phyloP scores from a whole-genome alignment of 1,140 invertebrate genomes.

The Lepidurus packardi region DNA sequence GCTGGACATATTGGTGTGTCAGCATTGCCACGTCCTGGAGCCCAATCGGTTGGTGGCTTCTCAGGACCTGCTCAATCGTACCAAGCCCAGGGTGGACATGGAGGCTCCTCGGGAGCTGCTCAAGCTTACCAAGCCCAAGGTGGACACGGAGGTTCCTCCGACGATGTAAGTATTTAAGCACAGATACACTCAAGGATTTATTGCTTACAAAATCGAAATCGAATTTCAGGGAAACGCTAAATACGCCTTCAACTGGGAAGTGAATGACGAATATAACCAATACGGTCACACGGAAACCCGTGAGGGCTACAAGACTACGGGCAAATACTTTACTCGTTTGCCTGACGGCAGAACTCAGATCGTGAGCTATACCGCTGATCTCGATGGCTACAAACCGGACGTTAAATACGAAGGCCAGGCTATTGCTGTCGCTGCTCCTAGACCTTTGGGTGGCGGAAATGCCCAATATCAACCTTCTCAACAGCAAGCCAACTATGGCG shows the following conservation, averaged over 20 bases:
- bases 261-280: slow-evolving; percentile 66
- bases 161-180: background rate
- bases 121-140: slow-evolving; percentile 10
- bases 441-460: background rate
- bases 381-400: slow-evolving; percentile 36
- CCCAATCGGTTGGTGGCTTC: background rate
- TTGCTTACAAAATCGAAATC: background rate
- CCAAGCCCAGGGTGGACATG: too few species aligned
- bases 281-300: slow-evolving; percentile 75
- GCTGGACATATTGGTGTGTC: background rate
- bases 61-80: background rate
- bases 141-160: background rate
- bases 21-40: background rate
- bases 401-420: slow-evolving; percentile 37
- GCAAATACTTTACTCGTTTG: slow-evolving; percentile 75
- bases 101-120: background rate
- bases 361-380: slow-evolving; percentile 54
- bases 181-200: background rate
- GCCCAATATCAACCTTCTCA: background rate
- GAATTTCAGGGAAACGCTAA: background rate
- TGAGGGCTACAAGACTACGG: slow-evolving; percentile 68
- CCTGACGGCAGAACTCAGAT: slow-evolving; percentile 80
- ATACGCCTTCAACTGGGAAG: slow-evolving; percentile 78
- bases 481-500: background rate
- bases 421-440: background rate